Evolutionary conservation across 1,140 invertebrate species (phyloP), one percentile per base, ranked within the genome.

Genomic region (Sarcophaga bullata): DNA sequence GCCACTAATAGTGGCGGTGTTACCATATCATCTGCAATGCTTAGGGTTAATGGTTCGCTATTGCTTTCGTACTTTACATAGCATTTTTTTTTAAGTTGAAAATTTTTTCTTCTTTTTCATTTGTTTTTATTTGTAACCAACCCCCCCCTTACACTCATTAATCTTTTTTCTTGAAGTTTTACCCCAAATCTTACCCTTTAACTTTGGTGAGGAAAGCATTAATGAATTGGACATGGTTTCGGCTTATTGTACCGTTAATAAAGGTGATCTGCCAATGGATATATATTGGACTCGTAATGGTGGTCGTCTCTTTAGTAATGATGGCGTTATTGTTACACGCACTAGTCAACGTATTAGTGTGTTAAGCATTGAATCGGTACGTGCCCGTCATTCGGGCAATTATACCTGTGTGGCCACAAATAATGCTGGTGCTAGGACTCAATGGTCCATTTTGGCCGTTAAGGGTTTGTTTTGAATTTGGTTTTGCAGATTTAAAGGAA

Each of bases 211-310:
- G 19, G 93, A 94, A 83, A 90, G 92, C 49, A 92, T 94, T 15
- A 94, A 94, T 86, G 92, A 92, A 49, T 93, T 93, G 50, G 93
- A 94, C 83, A 92, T 91, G 86, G 92, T 92, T 48, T 93, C 92
- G 13, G 91, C 95, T 68, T 92, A 93, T 49, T 98, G 97, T 90
- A 93, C 94, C 37, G 94, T 97, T 15, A 94, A 94, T 84, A 97
- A 97, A 89, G 96, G 96, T 50, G 96, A 97, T 88, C 91, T 94
- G 82, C 96, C 96, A 0, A 91, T 97, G 80, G 93, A 94, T 80
- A 95, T 97, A 84, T 91, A 91, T 62, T 97, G 96, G 96, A 89
- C 88, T 46, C 90, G 91, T 76, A 89, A 92, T 52, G 87, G 87
- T 46, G 86, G 87, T 48, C 86, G 87, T 37, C 85, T 90, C 73